Evolutionary conservation across 2,888 invertebrate species (phyloP).

Genomic region (Andrena minutula): DNA sequence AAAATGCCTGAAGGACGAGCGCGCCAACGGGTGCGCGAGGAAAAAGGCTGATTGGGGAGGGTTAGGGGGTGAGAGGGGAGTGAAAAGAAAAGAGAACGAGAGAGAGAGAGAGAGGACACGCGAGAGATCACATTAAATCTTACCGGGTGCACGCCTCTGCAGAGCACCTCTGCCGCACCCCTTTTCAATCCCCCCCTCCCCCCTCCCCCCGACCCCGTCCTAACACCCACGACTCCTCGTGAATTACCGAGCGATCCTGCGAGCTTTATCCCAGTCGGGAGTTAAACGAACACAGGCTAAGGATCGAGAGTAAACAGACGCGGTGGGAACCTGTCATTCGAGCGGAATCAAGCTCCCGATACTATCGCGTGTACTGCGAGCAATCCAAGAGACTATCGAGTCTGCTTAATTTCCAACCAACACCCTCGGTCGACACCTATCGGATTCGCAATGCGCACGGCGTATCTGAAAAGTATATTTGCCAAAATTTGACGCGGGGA

Average conservation of each 20-base stretch:
- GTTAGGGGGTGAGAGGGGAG: conserved; percentile 11
- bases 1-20: conserved; percentile 64
- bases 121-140: conserved; percentile 81
- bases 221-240: conserved; percentile 1
- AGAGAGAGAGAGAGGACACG: conserved; percentile 46
- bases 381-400: background rate
- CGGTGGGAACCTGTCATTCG: conserved; percentile 3
- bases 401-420: background rate
- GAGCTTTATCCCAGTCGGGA: conserved; percentile 21
- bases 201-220: background rate
- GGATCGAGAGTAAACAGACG: conserved; percentile 29
- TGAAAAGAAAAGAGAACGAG: conserved; percentile 44
- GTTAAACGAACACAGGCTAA: conserved; percentile 14
- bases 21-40: conserved; percentile 44
- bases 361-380: conserved; percentile 1
- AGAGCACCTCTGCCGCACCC: conserved; percentile 58
- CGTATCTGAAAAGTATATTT: background rate
- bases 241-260: conserved; percentile 39
- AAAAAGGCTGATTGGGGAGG: conserved; percentile 46
- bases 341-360: conserved; percentile 25
- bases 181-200: conserved; percentile 35
- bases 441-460: background rate
- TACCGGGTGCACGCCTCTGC: conserved; percentile 79
- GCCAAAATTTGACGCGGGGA: background rate
- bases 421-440: background rate